phyloP scores from a whole-genome alignment of 2,888 invertebrate species.

The Coelopa pilipes region DNA sequence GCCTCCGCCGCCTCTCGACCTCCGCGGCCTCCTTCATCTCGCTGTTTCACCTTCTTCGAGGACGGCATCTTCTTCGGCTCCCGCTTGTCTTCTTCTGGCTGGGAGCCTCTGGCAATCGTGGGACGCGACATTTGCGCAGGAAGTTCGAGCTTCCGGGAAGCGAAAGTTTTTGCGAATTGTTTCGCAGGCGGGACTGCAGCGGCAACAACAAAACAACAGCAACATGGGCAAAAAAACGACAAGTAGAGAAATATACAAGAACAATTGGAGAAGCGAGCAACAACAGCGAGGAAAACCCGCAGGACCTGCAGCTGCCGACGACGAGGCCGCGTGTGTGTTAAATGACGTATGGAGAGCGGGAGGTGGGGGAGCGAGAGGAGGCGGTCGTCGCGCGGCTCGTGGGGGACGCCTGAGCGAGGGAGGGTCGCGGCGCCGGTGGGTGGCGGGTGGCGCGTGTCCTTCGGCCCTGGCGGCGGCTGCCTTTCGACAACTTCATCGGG shows the following conservation, averaged over 20 bases:
- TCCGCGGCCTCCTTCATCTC: background rate
- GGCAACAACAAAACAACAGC: background rate
- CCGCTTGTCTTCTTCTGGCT: slow-evolving; percentile 13
- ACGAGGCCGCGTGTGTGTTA: slow-evolving; percentile 9
- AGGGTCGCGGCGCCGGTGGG: background rate
- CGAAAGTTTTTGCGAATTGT: slow-evolving; percentile 39
- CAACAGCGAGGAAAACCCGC: background rate
- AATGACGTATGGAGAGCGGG: slow-evolving; percentile 15
- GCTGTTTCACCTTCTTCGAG: background rate
- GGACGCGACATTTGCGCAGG: slow-evolving; percentile 40
- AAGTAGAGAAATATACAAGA: background rate
- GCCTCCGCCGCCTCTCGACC: slow-evolving; percentile 1
- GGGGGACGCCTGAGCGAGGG: background rate
- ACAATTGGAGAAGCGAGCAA: too few relatives aligned
- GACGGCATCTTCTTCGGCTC: background rate
- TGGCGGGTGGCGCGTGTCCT: background rate
- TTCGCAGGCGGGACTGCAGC: slow-evolving; percentile 13
- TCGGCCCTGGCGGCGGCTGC: background rate
- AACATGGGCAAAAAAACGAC: background rate
- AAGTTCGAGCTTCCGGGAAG: slow-evolving; percentile 37
- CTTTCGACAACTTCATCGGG: slow-evolving; percentile 23
- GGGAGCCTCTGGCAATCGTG: slow-evolving; percentile 37
- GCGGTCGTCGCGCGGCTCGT: background rate
- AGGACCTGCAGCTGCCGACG: background rate
- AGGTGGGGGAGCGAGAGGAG: too few relatives aligned